These are phyloP conservation scores for Drosophila buzzatii DNA, from an alignment of 2,888 invertebrate genomes.

Conservation along the genomic window DNA sequence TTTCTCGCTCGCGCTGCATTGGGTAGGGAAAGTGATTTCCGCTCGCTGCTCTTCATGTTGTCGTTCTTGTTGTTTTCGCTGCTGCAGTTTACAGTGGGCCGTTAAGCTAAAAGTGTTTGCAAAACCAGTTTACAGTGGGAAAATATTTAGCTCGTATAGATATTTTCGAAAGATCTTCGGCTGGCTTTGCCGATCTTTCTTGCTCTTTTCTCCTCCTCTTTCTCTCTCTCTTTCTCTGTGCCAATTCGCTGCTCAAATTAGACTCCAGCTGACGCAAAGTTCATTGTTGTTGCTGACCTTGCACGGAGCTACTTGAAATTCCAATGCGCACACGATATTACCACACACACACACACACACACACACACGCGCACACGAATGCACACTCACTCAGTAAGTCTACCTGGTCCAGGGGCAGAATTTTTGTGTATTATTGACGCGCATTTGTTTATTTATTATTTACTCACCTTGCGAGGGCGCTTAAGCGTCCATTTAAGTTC, in stretches of 20 bases:
- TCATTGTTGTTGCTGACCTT: conserved; percentile 53
- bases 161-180: conserved; percentile 12
- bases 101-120: conserved; percentile 22
- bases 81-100: conserved; percentile 31
- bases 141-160: conserved; percentile 11
- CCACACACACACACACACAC: not conserved
- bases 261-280: conserved; percentile 59
- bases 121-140: conserved; percentile 51
- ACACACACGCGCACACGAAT: not conserved
- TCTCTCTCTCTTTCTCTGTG: not conserved
- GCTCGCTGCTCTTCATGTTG: conserved; percentile 23
- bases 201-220: not conserved
- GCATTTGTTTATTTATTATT: conserved; percentile 41
- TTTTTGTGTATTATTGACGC: conserved; percentile 29
- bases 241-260: conserved; percentile 25
- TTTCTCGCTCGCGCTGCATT: conserved; percentile 48
- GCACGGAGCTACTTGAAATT: conserved; percentile 42
- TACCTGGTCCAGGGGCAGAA: conserved; percentile 8
- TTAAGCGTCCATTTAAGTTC: conserved; percentile 18
- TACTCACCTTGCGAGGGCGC: conserved; percentile 28
- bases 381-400: not conserved
- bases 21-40: conserved; percentile 62
- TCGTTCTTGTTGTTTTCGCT: conserved; percentile 28
- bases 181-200: not conserved
- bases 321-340: conserved; percentile 25